phyloP scores from a whole-genome alignment of 1,140 invertebrate genomes.

The Papilio polytes region DNA sequence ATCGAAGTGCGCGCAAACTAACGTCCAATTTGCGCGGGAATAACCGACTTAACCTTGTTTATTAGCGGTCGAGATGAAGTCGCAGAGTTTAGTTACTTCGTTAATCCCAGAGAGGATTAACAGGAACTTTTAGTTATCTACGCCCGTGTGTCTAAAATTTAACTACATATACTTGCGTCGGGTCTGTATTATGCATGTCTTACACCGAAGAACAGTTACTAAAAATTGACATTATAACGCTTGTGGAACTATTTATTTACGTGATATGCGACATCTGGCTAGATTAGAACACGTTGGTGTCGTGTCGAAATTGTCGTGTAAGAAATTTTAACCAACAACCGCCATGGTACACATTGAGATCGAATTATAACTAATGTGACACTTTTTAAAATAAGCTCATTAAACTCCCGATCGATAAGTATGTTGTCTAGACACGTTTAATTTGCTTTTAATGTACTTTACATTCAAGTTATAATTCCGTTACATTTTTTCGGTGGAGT shows the following conservation, averaged over 20 bases:
- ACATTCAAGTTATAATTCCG: neutral
- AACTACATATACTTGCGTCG: no score
- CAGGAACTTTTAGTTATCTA: neutral
- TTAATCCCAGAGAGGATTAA: neutral
- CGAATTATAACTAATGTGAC: neutral
- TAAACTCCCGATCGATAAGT: neutral
- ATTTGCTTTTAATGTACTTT: neutral
- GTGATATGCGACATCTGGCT: no score
- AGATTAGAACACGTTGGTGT: no score
- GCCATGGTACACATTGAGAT: neutral
- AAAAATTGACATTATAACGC: no score
- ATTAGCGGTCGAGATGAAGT: conserved; percentile 16
- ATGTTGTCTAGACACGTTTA: neutral
- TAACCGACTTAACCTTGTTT: conserved; percentile 1
- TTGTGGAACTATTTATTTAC: no score
- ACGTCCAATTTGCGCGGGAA: conserved; percentile 6
- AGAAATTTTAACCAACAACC: neutral
- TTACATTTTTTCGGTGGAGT: neutral
- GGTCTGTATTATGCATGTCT: no score
- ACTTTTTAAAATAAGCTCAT: neutral
- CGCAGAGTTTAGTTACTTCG: neutral
- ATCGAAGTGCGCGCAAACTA: neutral
- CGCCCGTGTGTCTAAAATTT: no score
- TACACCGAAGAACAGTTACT: no score
- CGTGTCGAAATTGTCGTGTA: no score